Evolutionary conservation across 2,888 invertebrate genomes (phyloP).

Genomic region (Oxyteleia sp.): DNA sequence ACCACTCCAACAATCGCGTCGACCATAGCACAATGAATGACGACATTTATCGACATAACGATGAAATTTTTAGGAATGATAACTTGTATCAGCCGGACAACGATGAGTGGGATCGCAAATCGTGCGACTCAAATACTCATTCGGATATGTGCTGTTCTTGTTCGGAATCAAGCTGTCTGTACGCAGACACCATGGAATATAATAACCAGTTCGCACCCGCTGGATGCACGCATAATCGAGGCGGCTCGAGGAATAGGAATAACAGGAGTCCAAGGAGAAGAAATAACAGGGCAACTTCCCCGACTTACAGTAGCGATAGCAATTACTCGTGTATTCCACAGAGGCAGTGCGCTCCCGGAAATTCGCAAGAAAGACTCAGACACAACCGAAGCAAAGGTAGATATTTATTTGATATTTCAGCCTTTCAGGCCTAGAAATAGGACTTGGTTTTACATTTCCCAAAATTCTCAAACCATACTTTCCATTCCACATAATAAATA

Average conservation of each 20-base stretch:
- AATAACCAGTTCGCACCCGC: constrained; percentile 82
- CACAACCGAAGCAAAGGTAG: constrained; percentile 86
- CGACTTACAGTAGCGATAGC: constrained; percentile 86
- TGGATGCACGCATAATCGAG: constrained; percentile 79
- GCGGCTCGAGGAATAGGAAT: constrained; percentile 81
- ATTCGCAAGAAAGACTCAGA: constrained; percentile 86
- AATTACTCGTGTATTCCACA: constrained; percentile 86
- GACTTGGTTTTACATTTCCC: too few species aligned
- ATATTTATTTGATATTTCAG: constrained; percentile 1
- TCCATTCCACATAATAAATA: too few species aligned
- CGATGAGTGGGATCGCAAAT: constrained; percentile 87
- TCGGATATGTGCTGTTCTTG: constrained; percentile 87
- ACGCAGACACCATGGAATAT: constrained; percentile 85
- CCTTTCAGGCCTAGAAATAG: too few species aligned
- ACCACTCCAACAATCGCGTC: constrained; percentile 79
- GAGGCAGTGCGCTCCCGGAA: constrained; percentile 83
- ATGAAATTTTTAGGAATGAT: constrained; percentile 83
- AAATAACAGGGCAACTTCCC: constrained; percentile 83
- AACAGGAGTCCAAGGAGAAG: constrained; percentile 85
- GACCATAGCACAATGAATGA: constrained; percentile 82
- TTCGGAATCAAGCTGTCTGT: constrained; percentile 86
- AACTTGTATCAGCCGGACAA: constrained; percentile 84
- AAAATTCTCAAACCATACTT: too few species aligned
- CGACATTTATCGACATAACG: constrained; percentile 85
- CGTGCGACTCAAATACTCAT: constrained; percentile 86